phyloP scores from a whole-genome alignment of 2,113 vertebrate genomes.

The Aix galericulata region DNA sequence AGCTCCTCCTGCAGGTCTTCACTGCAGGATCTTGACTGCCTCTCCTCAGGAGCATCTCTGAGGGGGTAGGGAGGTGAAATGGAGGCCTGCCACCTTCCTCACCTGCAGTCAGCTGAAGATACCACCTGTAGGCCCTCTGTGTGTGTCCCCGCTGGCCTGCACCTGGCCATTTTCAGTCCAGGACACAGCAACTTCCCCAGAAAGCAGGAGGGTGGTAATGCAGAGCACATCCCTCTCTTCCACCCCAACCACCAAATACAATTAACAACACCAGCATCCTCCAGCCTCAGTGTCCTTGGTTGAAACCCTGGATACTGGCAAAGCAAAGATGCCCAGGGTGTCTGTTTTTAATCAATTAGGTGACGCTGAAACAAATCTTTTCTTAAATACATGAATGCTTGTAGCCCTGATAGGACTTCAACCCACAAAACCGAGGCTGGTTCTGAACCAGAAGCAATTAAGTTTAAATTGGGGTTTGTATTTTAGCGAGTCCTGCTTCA shows the following conservation, averaged over 20 bases:
- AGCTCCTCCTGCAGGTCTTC: neutral
- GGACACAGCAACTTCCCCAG: neutral
- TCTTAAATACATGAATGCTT: neutral
- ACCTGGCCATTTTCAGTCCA: neutral
- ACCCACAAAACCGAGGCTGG: neutral
- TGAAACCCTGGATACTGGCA: neutral
- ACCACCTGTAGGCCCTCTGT: fast-evolving
- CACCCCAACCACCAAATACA: neutral
- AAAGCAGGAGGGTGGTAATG: neutral
- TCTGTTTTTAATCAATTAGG: neutral
- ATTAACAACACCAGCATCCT: neutral
- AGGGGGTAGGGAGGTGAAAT: neutral
- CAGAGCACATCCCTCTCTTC: neutral
- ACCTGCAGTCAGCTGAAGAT: neutral
- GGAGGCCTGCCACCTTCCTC: neutral
- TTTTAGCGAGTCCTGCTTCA: neutral
- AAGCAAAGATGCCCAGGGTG: neutral
- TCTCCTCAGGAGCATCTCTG: neutral
- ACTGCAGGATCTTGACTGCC: fast-evolving
- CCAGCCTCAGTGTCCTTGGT: neutral
- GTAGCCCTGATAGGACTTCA: neutral
- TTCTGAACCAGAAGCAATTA: neutral
- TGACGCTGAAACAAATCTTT: neutral
- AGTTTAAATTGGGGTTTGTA: neutral
- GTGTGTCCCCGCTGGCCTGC: neutral